Percentiles rank a stretch among this genome's conserved stretches.
These are phyloP conservation scores for Eumaeus atala DNA, from an alignment of 1,140 invertebrate species.

Conservation along the genomic window DNA sequence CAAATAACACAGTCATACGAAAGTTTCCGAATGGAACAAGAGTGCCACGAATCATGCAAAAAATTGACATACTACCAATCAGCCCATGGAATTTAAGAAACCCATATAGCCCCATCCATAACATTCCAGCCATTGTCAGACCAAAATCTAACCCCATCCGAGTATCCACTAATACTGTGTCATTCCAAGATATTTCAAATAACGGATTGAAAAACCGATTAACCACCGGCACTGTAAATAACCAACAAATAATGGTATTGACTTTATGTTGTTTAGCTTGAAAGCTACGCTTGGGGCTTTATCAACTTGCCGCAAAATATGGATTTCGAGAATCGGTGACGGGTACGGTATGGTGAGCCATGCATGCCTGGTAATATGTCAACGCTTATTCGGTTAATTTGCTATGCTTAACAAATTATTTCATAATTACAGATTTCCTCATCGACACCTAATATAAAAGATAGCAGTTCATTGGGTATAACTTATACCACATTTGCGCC, in stretches of 20 bases:
- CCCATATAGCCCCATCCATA: conserved; percentile 74
- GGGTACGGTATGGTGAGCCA: conserved; percentile 38
- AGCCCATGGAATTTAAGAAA: conserved; percentile 73
- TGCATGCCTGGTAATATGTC: conserved; percentile 49
- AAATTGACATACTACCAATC: conserved; percentile 74
- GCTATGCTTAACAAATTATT: conserved; percentile 63
- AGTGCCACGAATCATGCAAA: conserved; percentile 79
- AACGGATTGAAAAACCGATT: conserved; percentile 66
- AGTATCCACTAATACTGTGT: conserved; percentile 73
- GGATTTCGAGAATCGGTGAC: conserved; percentile 27
- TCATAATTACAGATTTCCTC: conserved; percentile 69
- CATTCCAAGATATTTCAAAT: conserved; percentile 64
- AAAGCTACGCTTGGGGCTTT: conserved; percentile 54
- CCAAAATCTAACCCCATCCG: conserved; percentile 71
- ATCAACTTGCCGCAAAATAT: conserved; percentile 27
- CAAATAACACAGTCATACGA: conserved; percentile 82
- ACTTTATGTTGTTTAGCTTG: conserved; percentile 68
- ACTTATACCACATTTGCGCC: conserved; percentile 58
- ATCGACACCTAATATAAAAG: conserved; percentile 69
- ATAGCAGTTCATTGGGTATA: conserved; percentile 65
- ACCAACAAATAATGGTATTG: conserved; percentile 70
- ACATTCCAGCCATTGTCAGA: conserved; percentile 73
- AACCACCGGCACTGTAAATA: conserved; percentile 75
- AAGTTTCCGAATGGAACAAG: conserved; percentile 84
- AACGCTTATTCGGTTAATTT: conserved; percentile 43